Evolutionary conservation across 2,797 vertebrate genomes (phyloP), one percentile per base, ranked within the genome.

Genomic region (Xenopus petersii): DNA sequence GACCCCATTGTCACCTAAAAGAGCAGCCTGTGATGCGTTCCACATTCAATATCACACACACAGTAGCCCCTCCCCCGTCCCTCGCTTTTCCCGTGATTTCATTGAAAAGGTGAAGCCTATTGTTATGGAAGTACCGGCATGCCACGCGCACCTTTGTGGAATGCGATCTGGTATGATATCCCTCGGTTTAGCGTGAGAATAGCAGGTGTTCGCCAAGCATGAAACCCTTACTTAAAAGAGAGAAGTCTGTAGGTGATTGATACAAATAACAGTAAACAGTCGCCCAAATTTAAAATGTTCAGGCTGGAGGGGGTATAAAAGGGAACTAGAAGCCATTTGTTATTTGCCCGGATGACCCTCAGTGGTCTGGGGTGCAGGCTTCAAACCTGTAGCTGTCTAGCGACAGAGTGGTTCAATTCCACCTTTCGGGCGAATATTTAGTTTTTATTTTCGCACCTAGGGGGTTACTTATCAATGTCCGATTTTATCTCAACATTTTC

Each of bases 361-460:
- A 96, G 97, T 98, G 97, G 96, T 97, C 96, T 96, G 96, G 94
- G 95, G 97, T 98, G 96, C 96, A 98, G 97, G 95, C 97, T 98
- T 99, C 97, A 98, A 99, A 99, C 97, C 95, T 98, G 96, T 95
- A 98, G 96, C 95, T 98, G 96, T 96, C 60, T 97, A 98, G 94
- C 94, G 94, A 94, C 96, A 98, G 96, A 99, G 97, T 98, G 97
- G 97, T 95, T 98, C 96, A 95, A 98, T 98, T 98, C 97, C 97
- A 98, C 96, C 96, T 96, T 99, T 91, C 95, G 95, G 96, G 97
- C 95, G 94, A 3, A 1, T 0, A 30, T 2, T 30, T 30, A 2
- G 26, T 30, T 30, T 30, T 30, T 30, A 4, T 51, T 51, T 9
- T 6, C 36, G 21, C 21, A 21, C 21, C 21, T 21, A 21, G 21